Evolutionary conservation across 2,113 vertebrate species (phyloP).

Genomic region (Speoplatyrhinus poulsoni): DNA sequence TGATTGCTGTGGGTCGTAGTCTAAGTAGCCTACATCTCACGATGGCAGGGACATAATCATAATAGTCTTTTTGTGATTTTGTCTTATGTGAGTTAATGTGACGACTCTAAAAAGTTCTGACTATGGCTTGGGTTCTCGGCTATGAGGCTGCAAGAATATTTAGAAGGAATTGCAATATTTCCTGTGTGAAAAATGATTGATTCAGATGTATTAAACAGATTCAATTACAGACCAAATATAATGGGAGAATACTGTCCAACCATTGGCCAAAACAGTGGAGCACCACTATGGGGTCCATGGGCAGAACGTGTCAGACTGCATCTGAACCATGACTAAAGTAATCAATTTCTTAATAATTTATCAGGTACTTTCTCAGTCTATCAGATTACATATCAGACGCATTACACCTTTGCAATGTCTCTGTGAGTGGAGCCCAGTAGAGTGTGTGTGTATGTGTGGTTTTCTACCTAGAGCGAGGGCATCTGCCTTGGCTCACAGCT

Average conservation of each 20-base stretch:
- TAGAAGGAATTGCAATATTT: neutral
- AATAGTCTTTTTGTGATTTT: slow-evolving; percentile 41
- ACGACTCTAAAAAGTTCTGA: slow-evolving; percentile 29
- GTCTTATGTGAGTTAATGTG: slow-evolving; percentile 28
- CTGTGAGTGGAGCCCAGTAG: slow-evolving; percentile 33
- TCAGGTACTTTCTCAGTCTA: neutral
- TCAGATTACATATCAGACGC: neutral
- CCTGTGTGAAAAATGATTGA: neutral
- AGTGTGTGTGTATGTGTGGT: slow-evolving; percentile 49
- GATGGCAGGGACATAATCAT: slow-evolving; percentile 31
- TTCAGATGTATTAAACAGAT: neutral
- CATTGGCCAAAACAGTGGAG: neutral
- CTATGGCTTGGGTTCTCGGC: slow-evolving; percentile 15
- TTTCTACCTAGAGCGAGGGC: slow-evolving; percentile 68
- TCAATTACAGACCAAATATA: neutral
- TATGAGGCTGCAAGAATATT: neutral
- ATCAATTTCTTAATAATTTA: neutral
- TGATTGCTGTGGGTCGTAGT: slow-evolving; percentile 35
- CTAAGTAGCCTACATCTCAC: slow-evolving; percentile 25
- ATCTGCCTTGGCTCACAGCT: slow-evolving; percentile 59
- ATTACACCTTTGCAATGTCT: neutral
- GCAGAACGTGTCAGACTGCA: slow-evolving; percentile 5
- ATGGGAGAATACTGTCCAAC: neutral
- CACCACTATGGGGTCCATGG: neutral
- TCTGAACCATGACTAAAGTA: too few species aligned